Evolutionary conservation across 1,140 invertebrate species (phyloP).

Genomic region (Watersipora subatra): DNA sequence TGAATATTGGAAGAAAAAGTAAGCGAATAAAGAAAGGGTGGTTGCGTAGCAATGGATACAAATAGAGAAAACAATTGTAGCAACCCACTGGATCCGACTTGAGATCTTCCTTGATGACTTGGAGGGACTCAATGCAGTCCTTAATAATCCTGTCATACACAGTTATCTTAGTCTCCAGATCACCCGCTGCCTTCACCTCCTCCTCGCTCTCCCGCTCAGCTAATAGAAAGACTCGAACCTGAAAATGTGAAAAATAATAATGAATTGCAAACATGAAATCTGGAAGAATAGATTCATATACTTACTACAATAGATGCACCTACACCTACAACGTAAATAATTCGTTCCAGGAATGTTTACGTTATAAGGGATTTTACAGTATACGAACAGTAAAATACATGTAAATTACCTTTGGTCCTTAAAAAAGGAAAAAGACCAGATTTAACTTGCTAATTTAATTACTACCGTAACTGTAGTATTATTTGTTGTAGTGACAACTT

Average conservation of each 20-base stretch:
- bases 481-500: too few relatives aligned
- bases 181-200: conserved; percentile 51
- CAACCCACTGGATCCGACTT: conserved; percentile 55
- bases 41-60: too few relatives aligned
- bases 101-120: conserved; percentile 64
- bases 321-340: too few relatives aligned
- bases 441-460: too few relatives aligned
- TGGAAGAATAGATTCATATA: background rate
- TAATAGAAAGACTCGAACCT: conserved; percentile 58
- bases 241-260: background rate
- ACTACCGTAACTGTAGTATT: too few relatives aligned
- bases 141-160: conserved; percentile 79
- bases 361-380: too few relatives aligned
- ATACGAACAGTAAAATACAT: too few relatives aligned
- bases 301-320: background rate
- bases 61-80: background rate
- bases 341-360: too few relatives aligned
- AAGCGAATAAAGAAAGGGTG: too few relatives aligned
- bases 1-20: too few relatives aligned
- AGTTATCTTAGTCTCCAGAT: conserved; percentile 33
- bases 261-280: background rate
- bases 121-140: conserved; percentile 86
- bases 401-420: too few relatives aligned
- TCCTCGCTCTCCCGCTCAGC: conserved; percentile 63
- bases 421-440: too few relatives aligned